Conservation (phyloP, 2,113 vertebrate genomes). For the Oriolus oriolus region DNA sequence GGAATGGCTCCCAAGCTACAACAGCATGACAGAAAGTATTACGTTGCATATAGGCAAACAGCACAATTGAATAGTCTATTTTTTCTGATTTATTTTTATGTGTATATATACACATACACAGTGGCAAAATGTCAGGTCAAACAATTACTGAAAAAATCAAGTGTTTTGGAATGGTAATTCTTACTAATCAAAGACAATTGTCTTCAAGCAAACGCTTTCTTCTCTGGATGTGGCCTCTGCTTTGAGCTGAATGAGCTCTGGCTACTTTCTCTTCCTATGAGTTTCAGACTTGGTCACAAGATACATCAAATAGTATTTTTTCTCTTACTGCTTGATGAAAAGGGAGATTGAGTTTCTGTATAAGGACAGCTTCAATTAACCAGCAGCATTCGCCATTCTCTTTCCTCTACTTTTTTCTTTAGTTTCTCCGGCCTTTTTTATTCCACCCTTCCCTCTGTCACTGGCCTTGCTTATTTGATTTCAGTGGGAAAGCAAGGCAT, state of each 20-base stretch:
- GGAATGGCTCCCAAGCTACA: not conserved
- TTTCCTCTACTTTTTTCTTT: not conserved
- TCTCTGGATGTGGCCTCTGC: not conserved
- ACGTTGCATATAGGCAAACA: not conserved
- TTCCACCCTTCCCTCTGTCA: fast-evolving
- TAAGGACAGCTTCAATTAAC: not conserved
- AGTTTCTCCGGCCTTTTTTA: not conserved
- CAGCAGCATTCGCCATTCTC: not conserved
- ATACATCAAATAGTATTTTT: not conserved
- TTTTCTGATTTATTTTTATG: not conserved
- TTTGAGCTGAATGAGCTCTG: not conserved
- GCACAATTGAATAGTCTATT: not conserved
- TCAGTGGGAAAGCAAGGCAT: not conserved
- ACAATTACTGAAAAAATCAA: not conserved
- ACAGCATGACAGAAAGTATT: not conserved
- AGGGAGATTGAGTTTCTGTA: not conserved
- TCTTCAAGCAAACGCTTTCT: not conserved
- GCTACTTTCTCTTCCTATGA: not conserved
- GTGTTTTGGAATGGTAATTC: not conserved
- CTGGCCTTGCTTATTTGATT: not conserved
- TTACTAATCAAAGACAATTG: not conserved
- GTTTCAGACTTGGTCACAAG: not conserved
- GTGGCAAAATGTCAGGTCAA: not conserved
- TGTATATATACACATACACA: not conserved
- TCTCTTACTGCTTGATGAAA: not conserved